Conservation (phyloP, 2,113 vertebrate genomes). For the Scartelaos histophorus region DNA sequence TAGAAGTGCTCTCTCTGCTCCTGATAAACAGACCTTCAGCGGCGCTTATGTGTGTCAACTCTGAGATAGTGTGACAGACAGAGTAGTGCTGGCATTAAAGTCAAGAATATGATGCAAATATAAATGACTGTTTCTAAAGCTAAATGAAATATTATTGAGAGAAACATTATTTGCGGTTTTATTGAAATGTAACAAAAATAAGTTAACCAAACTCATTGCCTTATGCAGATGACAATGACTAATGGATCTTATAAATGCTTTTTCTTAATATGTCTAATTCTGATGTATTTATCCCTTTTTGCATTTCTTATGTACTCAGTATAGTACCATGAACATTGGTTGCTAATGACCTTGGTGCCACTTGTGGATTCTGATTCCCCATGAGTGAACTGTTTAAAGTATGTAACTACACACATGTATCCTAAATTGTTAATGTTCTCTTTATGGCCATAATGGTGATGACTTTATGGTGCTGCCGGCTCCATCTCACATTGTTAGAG, state of each 20-base stretch:
- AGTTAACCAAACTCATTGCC: no score
- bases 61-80: not conserved
- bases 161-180: not conserved
- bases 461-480: not conserved
- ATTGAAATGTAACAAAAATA: no score
- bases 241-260: not conserved
- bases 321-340: no score
- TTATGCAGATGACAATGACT: not conserved
- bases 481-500: not conserved
- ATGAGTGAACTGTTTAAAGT: not conserved
- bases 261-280: no score
- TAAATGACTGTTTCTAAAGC: not conserved
- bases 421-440: not conserved
- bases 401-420: not conserved
- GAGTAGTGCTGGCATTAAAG: not conserved
- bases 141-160: not conserved
- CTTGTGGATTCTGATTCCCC: not conserved
- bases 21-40: slow-evolving; percentile 4
- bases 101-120: not conserved
- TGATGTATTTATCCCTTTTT: no score
- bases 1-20: not conserved
- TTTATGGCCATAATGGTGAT: not conserved
- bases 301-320: no score
- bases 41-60: not conserved
- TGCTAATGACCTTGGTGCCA: not conserved